Evolutionary conservation across 2,888 invertebrate genomes (phyloP).

Genomic region (Eurytoma adleriae): DNA sequence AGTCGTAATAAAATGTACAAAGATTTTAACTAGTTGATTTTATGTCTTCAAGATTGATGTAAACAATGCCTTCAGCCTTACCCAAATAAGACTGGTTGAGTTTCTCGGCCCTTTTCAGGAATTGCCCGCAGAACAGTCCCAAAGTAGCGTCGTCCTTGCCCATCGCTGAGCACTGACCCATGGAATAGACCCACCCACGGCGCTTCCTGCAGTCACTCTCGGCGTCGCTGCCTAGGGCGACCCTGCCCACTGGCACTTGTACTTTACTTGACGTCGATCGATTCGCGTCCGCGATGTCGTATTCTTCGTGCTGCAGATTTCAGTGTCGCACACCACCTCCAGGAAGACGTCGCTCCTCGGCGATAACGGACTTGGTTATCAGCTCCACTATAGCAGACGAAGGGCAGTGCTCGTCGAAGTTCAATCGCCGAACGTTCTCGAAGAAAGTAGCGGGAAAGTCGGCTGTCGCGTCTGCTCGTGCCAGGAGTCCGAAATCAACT

Average conservation of each 20-base stretch:
- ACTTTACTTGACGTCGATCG: too few relatives aligned
- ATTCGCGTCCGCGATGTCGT: too few relatives aligned
- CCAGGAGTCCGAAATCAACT: constrained; percentile 28
- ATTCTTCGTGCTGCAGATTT: too few relatives aligned
- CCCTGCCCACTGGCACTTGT: not conserved
- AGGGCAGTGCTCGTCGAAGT: not conserved
- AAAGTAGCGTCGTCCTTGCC: constrained; percentile 58
- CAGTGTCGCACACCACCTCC: too few relatives aligned
- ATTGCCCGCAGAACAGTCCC: constrained; percentile 58
- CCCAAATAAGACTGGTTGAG: constrained; percentile 67
- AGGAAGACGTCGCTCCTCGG: too few relatives aligned
- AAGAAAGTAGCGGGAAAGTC: not conserved
- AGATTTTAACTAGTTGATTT: too few relatives aligned
- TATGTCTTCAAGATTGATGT: not conserved
- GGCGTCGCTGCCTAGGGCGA: not conserved
- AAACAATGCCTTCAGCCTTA: constrained; percentile 57
- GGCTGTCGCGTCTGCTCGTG: not conserved
- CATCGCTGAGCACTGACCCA: constrained; percentile 62
- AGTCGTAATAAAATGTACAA: too few relatives aligned
- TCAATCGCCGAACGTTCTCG: constrained; percentile 18
- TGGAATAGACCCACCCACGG: constrained; percentile 11
- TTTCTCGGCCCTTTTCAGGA: constrained; percentile 60
- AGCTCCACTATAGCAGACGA: not conserved
- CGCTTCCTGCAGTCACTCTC: not conserved
- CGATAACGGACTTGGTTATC: too few relatives aligned